Base-by-base conservation (phyloP, 2,113 vertebrate species). In the Tenebrosternarchus preto region DNA sequence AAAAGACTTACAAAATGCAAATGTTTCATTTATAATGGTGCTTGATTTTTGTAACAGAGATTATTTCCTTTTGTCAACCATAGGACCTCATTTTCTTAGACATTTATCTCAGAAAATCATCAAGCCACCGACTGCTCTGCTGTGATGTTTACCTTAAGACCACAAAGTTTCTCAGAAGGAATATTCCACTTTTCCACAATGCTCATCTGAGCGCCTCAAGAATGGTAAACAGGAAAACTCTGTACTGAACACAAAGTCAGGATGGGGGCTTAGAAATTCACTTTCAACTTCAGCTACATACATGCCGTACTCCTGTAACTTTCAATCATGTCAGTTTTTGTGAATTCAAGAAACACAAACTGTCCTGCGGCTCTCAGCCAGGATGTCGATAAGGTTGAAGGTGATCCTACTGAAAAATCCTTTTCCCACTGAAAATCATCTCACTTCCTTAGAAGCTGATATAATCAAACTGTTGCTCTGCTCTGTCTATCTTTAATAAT, bases 181-280 rank as follows among this genome's bases (percentile, higher is more conserved):
- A 12, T 15, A 22, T 78, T 60, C 3, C 1, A 16, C 56, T 36
- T 31, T 53, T 24, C 11, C 25, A 1, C 4, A 27, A 69, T 15
- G 1, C 29, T 74, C 39, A 19, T 69, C 36, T 24, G 31, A 63
- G 67, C 3, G 33, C 8, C 43, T 68, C 50, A 55, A 33, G 53
- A 78, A 80, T 27, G 53, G 55, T 75, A 83, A 86, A 89, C 90
- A 92, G 91, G 90, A 90, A 90, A 86, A 80, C 76, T 83, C 84
- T 82, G 76, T 84, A 78, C 79, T 76, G 19, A 83, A 79, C 85
- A 92, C 91, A 91, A 91, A 92, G 90, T 85, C 89, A 93, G n/a
- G n/a, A n/a, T 89, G 91, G 84, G 82, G 87, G 78, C 82, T 87
- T 85, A 80, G 83, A 86, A 83, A 84, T 88, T 80, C 90, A 89